These are phyloP conservation scores for Perca flavescens DNA, from an alignment of 2,113 vertebrate species.

Conservation along the genomic window DNA sequence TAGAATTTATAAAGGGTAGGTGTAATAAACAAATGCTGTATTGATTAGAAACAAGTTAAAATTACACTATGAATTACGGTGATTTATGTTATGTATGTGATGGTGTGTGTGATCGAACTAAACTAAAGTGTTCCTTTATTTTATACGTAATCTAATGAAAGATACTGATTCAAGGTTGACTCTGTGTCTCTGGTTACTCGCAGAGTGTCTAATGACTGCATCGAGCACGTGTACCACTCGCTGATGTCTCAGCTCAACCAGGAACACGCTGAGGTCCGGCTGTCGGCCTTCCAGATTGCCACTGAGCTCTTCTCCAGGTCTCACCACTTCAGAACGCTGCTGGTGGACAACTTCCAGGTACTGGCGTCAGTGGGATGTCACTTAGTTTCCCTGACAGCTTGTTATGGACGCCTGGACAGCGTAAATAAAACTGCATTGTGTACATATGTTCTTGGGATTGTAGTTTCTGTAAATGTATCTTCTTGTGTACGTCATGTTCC, in stretches of 20 bases:
- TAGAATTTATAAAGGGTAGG: too few relatives aligned
- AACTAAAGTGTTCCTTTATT: too few relatives aligned
- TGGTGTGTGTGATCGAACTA: too few relatives aligned
- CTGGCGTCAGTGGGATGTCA: not conserved
- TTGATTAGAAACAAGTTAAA: too few relatives aligned
- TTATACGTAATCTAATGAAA: not conserved
- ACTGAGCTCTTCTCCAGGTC: conserved; percentile 90
- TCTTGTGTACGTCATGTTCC: not conserved
- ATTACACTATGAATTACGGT: too few relatives aligned
- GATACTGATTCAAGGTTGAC: not conserved
- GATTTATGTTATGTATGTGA: too few relatives aligned
- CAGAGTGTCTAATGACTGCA: conserved; percentile 85
- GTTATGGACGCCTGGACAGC: not conserved
- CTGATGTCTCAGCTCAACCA: conserved; percentile 88
- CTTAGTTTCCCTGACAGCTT: not conserved
- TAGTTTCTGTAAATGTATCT: not conserved
- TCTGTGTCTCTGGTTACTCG: not conserved
- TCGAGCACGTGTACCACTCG: conserved; percentile 87
- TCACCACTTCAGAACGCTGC: conserved; percentile 88
- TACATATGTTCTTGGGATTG: not conserved
- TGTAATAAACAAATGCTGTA: too few relatives aligned
- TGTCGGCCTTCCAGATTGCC: conserved; percentile 90
- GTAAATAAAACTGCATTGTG: not conserved
- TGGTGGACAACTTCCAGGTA: conserved; percentile 90
- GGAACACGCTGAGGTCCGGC: conserved; percentile 91